phyloP scores from a whole-genome alignment of 2,888 invertebrate species.

The Drosophila merina region DNA sequence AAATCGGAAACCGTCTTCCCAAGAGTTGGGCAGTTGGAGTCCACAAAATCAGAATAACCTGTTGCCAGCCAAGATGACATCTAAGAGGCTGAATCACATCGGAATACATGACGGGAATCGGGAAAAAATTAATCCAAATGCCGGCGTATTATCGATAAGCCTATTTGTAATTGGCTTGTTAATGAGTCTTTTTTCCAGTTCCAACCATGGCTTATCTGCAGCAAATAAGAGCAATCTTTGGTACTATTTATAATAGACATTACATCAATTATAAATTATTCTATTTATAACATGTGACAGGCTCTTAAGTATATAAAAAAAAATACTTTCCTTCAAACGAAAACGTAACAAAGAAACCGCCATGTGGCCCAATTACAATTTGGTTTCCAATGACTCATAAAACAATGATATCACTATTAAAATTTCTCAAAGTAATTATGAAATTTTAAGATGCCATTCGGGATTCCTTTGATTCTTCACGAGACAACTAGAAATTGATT shows the following conservation, averaged over 20 bases:
- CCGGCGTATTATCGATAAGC: slow-evolving; percentile 23
- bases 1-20: slow-evolving; percentile 44
- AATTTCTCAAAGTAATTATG: neutral
- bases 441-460: neutral
- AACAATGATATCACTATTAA: neutral
- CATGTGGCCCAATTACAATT: neutral
- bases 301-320: neutral
- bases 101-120: neutral
- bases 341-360: neutral
- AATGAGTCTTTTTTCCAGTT: slow-evolving; percentile 14
- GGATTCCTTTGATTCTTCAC: too few relatives aligned
- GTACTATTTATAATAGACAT: neutral
- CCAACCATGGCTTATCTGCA: slow-evolving; percentile 26
- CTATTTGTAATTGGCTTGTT: slow-evolving; percentile 34
- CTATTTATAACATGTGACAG: slow-evolving; percentile 10
- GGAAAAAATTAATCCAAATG: slow-evolving; percentile 4
- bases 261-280: neutral
- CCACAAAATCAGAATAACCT: slow-evolving; percentile 68
- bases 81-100: slow-evolving; percentile 40
- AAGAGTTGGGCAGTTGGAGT: slow-evolving; percentile 19
- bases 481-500: too few relatives aligned
- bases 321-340: neutral
- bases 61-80: slow-evolving; percentile 65
- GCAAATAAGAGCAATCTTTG: neutral
- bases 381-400: neutral